Percentiles rank a stretch among this genome's conserved stretches.
phyloP scores from a whole-genome alignment of 2,113 vertebrate genomes.

The Pelvicachromis taeniatus region DNA sequence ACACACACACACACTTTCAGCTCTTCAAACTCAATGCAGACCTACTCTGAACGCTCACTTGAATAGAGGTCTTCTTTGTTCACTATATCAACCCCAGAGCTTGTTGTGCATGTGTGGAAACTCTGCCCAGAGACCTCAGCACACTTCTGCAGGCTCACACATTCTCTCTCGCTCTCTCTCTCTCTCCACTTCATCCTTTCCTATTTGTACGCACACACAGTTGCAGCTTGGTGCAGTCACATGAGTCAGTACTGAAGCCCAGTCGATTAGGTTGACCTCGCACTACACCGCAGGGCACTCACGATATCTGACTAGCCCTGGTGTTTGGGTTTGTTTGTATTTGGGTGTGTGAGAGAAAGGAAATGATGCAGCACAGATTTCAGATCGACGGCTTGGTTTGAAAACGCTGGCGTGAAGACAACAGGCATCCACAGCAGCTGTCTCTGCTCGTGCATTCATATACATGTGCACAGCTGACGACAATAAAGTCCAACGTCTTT shows the following conservation, averaged over 20 bases:
- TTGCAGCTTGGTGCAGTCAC: neutral
- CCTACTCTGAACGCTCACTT: conserved; percentile 38
- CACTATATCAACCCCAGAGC: conserved; percentile 11
- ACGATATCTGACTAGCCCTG: neutral
- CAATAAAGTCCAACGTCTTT: neutral
- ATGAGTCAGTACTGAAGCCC: neutral
- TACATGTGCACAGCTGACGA: neutral
- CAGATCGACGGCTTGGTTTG: neutral
- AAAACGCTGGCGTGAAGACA: neutral
- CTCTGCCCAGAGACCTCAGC: neutral
- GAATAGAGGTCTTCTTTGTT: conserved; percentile 71
- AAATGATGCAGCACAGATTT: neutral
- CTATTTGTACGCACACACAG: neutral
- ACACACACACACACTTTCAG: conserved; percentile 7
- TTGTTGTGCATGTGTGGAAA: neutral
- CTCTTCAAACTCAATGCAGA: conserved; percentile 53
- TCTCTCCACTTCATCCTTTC: neutral
- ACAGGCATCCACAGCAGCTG: neutral
- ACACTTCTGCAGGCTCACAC: neutral
- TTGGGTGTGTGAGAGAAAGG: neutral
- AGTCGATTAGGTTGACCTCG: neutral
- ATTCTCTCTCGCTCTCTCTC: neutral
- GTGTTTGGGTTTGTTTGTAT: neutral
- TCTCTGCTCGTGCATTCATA: neutral
- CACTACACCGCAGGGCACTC: neutral